Base-by-base conservation (phyloP, 1,140 invertebrate genomes). In the Cryptotermes secundus region DNA sequence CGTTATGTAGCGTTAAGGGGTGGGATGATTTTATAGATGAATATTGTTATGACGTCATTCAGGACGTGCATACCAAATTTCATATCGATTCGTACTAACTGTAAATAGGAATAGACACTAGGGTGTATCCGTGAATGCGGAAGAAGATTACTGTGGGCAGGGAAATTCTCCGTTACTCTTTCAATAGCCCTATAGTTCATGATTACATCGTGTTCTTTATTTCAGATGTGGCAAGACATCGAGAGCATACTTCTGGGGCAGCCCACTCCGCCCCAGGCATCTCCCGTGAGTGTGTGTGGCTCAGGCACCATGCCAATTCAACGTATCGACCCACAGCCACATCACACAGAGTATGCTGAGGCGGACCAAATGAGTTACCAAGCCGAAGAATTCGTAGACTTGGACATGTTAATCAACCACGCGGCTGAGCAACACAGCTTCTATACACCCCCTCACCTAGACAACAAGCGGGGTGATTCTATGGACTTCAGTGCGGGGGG, bases 201-300 rank as follows among this genome's bases (percentile, higher is more conserved):
- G n/a, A n/a, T n/a, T n/a, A n/a, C n/a, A n/a, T n/a, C 38, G 34
- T 79, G 84, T 84, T 86, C 82, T 85, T 85, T 87, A 82, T 88
- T 88, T 31, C 87, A 91, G 89, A 91, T 92, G 89, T 92, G 91
- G 91, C 91, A 91, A 87, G 91, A 91, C 85, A 90, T 92, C 81
- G 91, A 92, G 87, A 90, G 89, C 84, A 88, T 91, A 45, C 88
- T 91, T 45, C 86, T 90, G 85, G 90, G 89, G 19, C 89, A 91
- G 82, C 88, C 86, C 45, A 72, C 86, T 6, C 86, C 86, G 19
- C 87, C 87, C 19, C 87, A 88, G 82, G 88, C 88, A 12, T 86
- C 86, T 7, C 87, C 87, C 16, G 88, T 88, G 19, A 83, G 84
- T 59, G 84, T 86, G 45, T 86, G 86, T 81, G 72, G 31, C 26